phyloP scores from a whole-genome alignment of 2,113 vertebrate genomes.

The Telmatochromis brichardi region DNA sequence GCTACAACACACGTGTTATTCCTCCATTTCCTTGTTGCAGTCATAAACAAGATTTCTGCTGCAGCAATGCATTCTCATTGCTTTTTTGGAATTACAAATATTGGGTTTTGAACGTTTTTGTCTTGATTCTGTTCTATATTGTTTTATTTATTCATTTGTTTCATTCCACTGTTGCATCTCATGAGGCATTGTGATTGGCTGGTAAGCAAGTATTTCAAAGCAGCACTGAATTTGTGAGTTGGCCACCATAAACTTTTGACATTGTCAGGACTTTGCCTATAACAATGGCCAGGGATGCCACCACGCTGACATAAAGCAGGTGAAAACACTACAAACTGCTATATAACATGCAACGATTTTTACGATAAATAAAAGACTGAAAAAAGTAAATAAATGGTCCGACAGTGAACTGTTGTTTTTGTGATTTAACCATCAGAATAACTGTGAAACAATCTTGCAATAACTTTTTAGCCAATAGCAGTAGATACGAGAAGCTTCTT shows the following conservation, averaged over 20 bases:
- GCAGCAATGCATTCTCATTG: background rate
- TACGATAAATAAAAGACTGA: background rate
- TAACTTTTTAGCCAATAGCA: background rate
- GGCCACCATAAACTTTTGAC: background rate
- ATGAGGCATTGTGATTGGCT: background rate
- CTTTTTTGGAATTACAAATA: background rate
- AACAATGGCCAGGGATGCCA: background rate
- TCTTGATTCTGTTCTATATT: background rate
- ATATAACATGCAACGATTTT: background rate
- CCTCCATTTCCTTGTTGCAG: background rate
- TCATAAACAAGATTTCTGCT: background rate
- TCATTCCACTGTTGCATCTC: background rate
- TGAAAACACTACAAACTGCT: background rate
- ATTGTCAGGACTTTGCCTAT: background rate
- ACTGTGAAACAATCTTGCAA: background rate
- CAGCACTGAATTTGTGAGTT: background rate
- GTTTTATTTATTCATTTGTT: background rate
- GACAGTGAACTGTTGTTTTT: background rate
- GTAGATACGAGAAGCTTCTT: background rate
- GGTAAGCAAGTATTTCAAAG: background rate
- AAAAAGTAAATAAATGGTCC: background rate
- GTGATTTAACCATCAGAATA: background rate
- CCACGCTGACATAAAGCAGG: background rate
- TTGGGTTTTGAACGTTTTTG: background rate
- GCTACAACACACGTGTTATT: background rate